These are phyloP conservation scores for Seriola quinqueradiata DNA, from an alignment of 2,113 vertebrate species.

Conservation along the genomic window DNA sequence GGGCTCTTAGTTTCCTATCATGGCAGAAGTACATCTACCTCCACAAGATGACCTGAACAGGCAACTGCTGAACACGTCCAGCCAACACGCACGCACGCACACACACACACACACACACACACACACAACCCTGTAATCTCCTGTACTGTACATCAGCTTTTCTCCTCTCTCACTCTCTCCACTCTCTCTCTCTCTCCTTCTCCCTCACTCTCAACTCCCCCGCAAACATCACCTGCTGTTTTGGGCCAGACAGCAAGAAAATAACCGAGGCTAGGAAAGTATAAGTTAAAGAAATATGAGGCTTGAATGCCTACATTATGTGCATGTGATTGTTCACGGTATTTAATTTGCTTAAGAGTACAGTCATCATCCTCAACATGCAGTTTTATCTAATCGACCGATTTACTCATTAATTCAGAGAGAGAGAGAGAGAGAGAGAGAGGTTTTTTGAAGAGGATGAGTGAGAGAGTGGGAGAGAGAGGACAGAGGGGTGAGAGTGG, in stretches of 20 bases:
- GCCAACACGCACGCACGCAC: conserved; percentile 21
- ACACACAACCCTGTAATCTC: conserved; percentile 43
- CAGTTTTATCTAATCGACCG: conserved; percentile 54
- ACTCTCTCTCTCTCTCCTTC: conserved; percentile 11
- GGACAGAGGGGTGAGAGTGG: conserved; percentile 59
- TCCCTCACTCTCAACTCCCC: conserved; percentile 59
- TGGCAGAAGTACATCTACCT: conserved; percentile 64
- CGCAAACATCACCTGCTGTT: conserved; percentile 68
- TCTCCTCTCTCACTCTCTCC: conserved; percentile 41
- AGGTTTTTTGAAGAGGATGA: conserved; percentile 50
- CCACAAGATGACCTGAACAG: conserved; percentile 51
- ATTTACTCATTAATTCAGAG: conserved; percentile 63
- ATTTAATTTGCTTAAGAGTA: conserved; percentile 34
- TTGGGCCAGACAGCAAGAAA: conserved; percentile 61
- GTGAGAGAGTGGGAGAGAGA: conserved; percentile 50
- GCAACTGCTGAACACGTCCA: conserved; percentile 41
- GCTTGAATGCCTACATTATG: conserved; percentile 11
- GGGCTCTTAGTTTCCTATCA: conserved; percentile 66
- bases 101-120: conserved; percentile 18
- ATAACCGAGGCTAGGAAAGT: conserved; percentile 29
- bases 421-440: conserved; percentile 58
- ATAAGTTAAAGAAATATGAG: conserved; percentile 26
- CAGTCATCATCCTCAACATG: conserved; percentile 30
- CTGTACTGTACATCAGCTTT: conserved; percentile 53
- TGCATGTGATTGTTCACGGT: conserved; percentile 10